phyloP scores from a whole-genome alignment of 2,797 vertebrate genomes.

The Cynopterus sphinx region DNA sequence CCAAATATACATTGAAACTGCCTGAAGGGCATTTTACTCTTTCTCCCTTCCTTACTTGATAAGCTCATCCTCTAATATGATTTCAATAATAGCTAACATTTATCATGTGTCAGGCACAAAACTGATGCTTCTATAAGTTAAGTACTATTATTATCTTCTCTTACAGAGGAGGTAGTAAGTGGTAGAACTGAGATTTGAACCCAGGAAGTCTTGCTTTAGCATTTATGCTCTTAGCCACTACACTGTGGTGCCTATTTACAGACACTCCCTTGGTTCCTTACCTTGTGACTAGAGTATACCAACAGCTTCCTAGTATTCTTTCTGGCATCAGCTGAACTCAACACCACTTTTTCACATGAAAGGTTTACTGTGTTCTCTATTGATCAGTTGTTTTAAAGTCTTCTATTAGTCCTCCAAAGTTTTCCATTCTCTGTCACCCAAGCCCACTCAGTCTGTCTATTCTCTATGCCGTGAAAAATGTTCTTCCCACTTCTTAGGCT shows the following conservation, averaged over 20 bases:
- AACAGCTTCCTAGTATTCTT: not conserved
- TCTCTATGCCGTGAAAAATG: not conserved
- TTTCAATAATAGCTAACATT: constrained; percentile 78
- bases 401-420: not conserved
- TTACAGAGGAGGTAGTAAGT: not conserved
- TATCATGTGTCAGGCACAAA: constrained; percentile 73
- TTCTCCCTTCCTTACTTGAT: constrained; percentile 58
- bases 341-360: not conserved
- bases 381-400: constrained; percentile 3
- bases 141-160: constrained; percentile 39
- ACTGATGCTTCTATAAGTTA: constrained; percentile 62
- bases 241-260: not conserved
- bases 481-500: not conserved
- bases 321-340: not conserved
- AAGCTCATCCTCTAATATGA: constrained; percentile 73
- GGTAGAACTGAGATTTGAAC: constrained; percentile 38
- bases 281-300: not conserved
- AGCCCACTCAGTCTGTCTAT: not conserved
- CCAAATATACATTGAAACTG: constrained; percentile 47
- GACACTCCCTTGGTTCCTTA: not conserved
- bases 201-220: not conserved
- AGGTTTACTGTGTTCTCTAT: not conserved
- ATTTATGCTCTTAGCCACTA: not conserved
- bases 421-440: constrained; percentile 24
- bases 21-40: constrained; percentile 67